A percentile compares a stretch with the other conserved stretches of the same genome.
Evolutionary conservation across 2,113 vertebrate genomes (phyloP).

Genomic region (Eurystomus gularis): DNA sequence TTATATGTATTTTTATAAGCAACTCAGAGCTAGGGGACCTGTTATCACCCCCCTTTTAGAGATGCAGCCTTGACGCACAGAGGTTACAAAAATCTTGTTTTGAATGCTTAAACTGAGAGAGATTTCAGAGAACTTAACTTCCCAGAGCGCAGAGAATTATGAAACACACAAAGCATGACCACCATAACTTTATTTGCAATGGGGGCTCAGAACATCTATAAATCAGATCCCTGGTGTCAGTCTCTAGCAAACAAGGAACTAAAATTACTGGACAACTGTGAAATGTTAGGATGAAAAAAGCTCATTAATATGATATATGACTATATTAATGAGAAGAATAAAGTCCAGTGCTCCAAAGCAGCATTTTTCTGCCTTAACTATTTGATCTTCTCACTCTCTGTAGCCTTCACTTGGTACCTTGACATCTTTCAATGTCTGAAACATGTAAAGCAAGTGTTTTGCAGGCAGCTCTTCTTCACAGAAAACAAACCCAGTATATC

Average conservation of each 20-base stretch:
- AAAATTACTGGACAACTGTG: background rate
- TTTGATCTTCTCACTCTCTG: background rate
- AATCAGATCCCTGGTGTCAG: background rate
- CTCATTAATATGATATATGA: background rate
- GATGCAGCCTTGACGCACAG: background rate
- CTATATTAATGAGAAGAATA: background rate
- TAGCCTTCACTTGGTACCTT: background rate
- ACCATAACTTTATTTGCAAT: background rate
- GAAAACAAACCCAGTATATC: background rate
- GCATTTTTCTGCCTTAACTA: background rate
- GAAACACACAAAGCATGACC: background rate
- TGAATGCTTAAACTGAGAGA: background rate
- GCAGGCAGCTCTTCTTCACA: background rate
- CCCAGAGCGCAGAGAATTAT: background rate
- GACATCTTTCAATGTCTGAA: background rate
- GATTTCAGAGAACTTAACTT: background rate
- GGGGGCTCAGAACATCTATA: background rate
- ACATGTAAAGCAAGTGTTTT: background rate
- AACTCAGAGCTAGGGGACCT: background rate
- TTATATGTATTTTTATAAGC: background rate
- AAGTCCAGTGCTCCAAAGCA: background rate
- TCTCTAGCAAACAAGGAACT: background rate
- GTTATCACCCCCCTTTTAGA: background rate
- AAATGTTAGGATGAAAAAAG: background rate
- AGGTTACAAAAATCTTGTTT: background rate